Conservation (phyloP, 2,888 invertebrate genomes). For the Cepaea hortensis region DNA sequence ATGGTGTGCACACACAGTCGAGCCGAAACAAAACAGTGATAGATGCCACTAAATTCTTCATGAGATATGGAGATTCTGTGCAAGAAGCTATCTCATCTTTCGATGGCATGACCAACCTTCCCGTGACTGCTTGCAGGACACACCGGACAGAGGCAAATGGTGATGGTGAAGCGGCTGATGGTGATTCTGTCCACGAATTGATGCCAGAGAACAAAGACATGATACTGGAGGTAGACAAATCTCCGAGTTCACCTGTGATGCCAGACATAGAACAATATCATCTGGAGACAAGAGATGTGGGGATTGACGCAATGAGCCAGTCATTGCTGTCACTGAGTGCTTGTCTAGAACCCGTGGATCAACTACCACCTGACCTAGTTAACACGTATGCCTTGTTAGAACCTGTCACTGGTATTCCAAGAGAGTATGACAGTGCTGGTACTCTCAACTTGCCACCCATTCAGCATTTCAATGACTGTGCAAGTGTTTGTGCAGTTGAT, state of each 20-base stretch:
- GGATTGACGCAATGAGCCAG: constrained; percentile 32
- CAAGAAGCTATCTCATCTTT: constrained; percentile 58
- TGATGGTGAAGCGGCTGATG: background rate
- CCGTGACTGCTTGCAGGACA: too few relatives aligned
- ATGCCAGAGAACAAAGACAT: background rate
- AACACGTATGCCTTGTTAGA: too few relatives aligned
- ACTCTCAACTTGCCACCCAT: too few relatives aligned
- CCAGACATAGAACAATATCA: background rate
- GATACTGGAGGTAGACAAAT: background rate
- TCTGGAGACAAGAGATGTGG: constrained; percentile 37
- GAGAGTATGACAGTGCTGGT: too few relatives aligned
- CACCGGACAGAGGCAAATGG: too few relatives aligned
- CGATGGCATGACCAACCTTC: too few relatives aligned
- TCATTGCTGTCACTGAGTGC: constrained; percentile 27
- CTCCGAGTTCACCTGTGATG: background rate
- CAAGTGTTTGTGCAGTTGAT: too few relatives aligned
- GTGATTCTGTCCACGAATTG: too few relatives aligned
- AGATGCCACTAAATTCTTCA: constrained; percentile 62
- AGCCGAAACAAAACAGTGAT: constrained; percentile 49
- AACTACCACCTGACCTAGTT: background rate
- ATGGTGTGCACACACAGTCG: background rate
- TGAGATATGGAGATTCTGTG: constrained; percentile 62
- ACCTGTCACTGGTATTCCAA: too few relatives aligned
- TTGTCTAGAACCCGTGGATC: constrained; percentile 34
- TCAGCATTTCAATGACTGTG: too few relatives aligned